Conservation (phyloP, 2,888 invertebrate genomes). For the Ditylenchus weischeri region DNA sequence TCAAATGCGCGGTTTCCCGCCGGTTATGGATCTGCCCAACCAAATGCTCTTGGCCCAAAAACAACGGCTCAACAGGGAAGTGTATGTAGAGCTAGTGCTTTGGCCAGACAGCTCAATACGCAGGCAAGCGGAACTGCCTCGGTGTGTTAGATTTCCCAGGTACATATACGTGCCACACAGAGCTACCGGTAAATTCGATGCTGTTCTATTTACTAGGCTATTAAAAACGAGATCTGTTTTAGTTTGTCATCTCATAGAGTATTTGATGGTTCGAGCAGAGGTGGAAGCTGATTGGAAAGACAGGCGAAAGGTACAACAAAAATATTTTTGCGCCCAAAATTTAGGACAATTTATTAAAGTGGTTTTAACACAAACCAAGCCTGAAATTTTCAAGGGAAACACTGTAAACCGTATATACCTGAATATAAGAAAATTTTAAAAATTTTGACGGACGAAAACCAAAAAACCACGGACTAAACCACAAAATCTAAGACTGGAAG, state of each 20-base stretch:
- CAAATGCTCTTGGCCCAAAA: constrained; percentile 4
- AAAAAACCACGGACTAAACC: too few species aligned
- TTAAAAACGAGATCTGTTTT: constrained; percentile 9
- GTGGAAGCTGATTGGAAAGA: constrained; percentile 18
- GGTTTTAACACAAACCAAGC: too few species aligned
- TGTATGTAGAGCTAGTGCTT: constrained; percentile 8
- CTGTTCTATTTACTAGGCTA: not conserved
- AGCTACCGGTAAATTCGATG: not conserved
- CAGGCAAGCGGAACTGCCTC: constrained; percentile 6
- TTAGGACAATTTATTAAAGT: not conserved
- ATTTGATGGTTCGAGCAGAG: constrained; percentile 11
- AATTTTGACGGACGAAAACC: too few species aligned
- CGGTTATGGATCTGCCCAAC: not conserved
- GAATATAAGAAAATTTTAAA: too few species aligned
- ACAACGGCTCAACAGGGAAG: constrained; percentile 12
- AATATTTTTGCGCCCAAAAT: too few species aligned
- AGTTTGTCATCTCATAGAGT: constrained; percentile 19
- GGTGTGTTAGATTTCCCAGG: not conserved
- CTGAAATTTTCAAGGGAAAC: too few species aligned
- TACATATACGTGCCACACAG: constrained; percentile 15
- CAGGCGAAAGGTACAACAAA: constrained; percentile 3
- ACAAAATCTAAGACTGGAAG: too few species aligned
- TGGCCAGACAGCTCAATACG: constrained; percentile 23
- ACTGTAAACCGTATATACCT: too few species aligned
- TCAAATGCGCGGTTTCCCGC: too few species aligned